Evolutionary conservation across 1,140 invertebrate genomes (phyloP).

Genomic region (Pentalonia nigronervosa): DNA sequence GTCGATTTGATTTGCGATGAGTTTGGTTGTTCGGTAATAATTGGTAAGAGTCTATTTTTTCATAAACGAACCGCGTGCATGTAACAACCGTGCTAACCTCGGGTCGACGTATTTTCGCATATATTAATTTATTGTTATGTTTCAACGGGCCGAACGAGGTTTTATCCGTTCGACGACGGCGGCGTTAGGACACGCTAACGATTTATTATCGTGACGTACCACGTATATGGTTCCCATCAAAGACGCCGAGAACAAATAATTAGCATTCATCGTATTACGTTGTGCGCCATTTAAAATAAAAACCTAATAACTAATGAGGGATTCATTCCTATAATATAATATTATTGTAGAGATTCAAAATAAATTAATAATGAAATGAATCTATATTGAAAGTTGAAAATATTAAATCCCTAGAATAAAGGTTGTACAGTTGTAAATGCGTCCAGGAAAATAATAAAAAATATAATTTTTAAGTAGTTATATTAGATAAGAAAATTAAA

Average conservation of each 20-base stretch:
- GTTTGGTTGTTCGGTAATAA: not conserved
- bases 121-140: not conserved
- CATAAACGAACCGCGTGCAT: not conserved
- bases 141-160: not conserved
- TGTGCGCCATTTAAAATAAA: not conserved
- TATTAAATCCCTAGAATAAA: too few species aligned
- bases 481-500: too few species aligned
- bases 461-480: too few species aligned
- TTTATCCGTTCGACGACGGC: not conserved
- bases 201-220: slow-evolving; percentile 7
- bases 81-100: not conserved
- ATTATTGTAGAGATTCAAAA: not conserved
- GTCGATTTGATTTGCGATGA: not conserved
- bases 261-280: not conserved
- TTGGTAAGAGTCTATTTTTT: not conserved
- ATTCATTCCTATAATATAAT: not conserved
- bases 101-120: not conserved
- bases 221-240: not conserved
- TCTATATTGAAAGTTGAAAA: not conserved
- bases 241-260: not conserved
- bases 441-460: too few species aligned
- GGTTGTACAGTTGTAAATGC: too few species aligned
- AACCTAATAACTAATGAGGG: not conserved
- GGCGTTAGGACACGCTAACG: not conserved
- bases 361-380: not conserved